Percentiles rank a stretch among this genome's conserved stretches.
Evolutionary conservation across 2,113 vertebrate species (phyloP).

Genomic region (Nycticryphes semicollaris): DNA sequence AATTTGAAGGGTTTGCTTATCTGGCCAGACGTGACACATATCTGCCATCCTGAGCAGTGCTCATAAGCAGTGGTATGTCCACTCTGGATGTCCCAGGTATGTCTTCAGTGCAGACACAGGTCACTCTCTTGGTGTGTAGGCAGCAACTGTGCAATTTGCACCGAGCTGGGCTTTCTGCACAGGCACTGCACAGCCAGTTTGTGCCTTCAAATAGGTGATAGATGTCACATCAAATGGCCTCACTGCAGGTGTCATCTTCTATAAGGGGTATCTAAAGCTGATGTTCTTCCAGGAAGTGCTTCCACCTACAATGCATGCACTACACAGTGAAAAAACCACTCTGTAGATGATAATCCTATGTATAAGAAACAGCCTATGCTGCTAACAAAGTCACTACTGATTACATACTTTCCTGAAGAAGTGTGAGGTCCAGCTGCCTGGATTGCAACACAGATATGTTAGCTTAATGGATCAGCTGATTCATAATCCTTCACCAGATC

Average conservation of each 20-base stretch:
- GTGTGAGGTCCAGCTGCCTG: background rate
- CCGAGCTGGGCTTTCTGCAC: background rate
- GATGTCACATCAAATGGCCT: background rate
- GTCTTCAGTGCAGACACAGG: background rate
- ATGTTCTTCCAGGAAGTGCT: background rate
- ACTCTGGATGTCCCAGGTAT: background rate
- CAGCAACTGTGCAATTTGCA: background rate
- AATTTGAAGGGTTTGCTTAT: background rate
- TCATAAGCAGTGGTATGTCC: background rate
- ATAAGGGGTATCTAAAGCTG: background rate
- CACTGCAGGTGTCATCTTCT: background rate
- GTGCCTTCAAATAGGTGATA: background rate
- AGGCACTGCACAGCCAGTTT: too few species aligned
- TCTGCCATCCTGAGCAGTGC: background rate
- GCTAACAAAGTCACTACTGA: background rate
- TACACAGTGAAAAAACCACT: rapidly evolving
- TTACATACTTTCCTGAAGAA: background rate
- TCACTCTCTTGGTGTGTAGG: rapidly evolving
- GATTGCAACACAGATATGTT: background rate
- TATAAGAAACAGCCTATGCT: background rate
- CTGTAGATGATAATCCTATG: background rate
- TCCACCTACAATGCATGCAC: background rate
- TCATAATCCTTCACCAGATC: background rate
- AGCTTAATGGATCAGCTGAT: background rate
- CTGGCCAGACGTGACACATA: background rate